Percentiles rank a stretch among this genome's conserved stretches.
These are phyloP conservation scores for Ornithoptera alexandrae DNA, from an alignment of 2,888 invertebrate genomes.

Conservation along the genomic window DNA sequence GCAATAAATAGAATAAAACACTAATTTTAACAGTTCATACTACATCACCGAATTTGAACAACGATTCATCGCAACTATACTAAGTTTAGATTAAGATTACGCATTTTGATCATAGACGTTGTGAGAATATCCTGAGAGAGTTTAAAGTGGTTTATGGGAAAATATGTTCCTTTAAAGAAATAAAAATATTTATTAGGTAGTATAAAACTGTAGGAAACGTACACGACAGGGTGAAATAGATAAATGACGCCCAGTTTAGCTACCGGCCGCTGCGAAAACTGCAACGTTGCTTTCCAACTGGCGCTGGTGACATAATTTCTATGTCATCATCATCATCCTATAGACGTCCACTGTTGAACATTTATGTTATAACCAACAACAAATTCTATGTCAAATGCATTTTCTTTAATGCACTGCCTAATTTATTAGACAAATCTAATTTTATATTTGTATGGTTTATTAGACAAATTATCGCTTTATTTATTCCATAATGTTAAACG, in stretches of 20 bases:
- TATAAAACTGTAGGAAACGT: too few relatives aligned
- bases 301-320: background rate
- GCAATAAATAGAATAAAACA: conserved; percentile 52
- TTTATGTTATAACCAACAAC: too few relatives aligned
- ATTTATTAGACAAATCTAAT: background rate
- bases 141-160: too few relatives aligned
- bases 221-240: too few relatives aligned
- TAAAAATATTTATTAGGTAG: too few relatives aligned
- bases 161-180: too few relatives aligned
- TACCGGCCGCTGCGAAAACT: too few relatives aligned
- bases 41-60: background rate
- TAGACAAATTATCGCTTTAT: background rate
- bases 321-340: background rate
- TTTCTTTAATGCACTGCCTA: background rate
- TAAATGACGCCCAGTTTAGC: too few relatives aligned
- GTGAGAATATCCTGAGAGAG: too few relatives aligned
- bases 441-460: background rate
- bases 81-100: background rate
- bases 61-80: background rate
- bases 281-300: too few relatives aligned
- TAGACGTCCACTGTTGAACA: too few relatives aligned
- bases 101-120: background rate
- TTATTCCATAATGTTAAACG: background rate
- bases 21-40: background rate
- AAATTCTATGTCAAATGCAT: background rate